Base-by-base conservation (phyloP, 1,140 invertebrate genomes). In the Dysdera silvatica region DNA sequence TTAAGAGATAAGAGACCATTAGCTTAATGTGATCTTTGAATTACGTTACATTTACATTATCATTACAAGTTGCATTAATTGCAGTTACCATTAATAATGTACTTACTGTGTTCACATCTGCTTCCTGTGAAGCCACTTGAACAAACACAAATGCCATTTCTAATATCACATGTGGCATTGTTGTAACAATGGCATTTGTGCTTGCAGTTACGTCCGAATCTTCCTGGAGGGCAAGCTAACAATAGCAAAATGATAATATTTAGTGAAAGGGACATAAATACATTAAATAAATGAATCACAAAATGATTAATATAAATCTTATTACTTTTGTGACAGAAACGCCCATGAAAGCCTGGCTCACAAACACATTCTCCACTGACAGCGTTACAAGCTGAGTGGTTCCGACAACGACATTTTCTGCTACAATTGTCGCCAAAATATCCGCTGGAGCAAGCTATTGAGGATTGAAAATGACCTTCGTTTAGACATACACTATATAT, bases 151-250 rank as follows among this genome's bases (percentile, higher is more conserved):
- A 81, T 76, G 2, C 91, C 91, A 26, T 78, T 85, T 28, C 80
- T 79, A 14, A 84, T 82, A 74, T 88, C 84, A 75, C 95, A 98
- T 12, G 79, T 80, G 26, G 91, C 93, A 37, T 83, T 84, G 75
- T 98, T 97, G 73, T 95, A 89, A 77, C 95, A 98, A 4, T 83
- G 82, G 74, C 95, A 98, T 37, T 87, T 82, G 29, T 84, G 82
- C 62, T 85, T 85, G 70, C 93, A 96, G 60, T 85, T 81, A 8
- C 78, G 73, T 0, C 90, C 89, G 72, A 88, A 87, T 43, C 81
- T 87, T 31, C 86, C 87, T 23, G 77, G 77, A 0, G 88, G 86
- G 72, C 91, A 95, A 18, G 74, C 61, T 63, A n/a, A n/a, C n/a
- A n/a, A 26, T 3, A 49, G 18, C 16, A 37, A 52, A 37, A 28